A percentile compares a stretch with the other conserved stretches of the same genome.
phyloP scores from a whole-genome alignment of 2,888 invertebrate species.

The Hoplodrina ambigua region DNA sequence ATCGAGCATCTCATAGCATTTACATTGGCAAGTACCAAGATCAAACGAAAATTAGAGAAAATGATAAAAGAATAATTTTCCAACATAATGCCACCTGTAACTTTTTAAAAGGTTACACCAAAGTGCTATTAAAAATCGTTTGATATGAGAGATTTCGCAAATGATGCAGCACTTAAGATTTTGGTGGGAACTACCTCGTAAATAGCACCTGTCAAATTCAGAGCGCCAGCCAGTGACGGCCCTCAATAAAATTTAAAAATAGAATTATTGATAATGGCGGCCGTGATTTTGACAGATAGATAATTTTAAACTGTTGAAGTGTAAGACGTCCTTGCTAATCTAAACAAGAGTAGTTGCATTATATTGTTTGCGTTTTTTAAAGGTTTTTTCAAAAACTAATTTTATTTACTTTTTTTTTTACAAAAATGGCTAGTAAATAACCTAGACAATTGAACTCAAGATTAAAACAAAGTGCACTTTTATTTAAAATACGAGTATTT shows the following conservation, averaged over 20 bases:
- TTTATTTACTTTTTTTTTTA: slow-evolving; percentile 29
- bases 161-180: slow-evolving; percentile 36
- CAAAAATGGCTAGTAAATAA: slow-evolving; percentile 32
- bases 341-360: slow-evolving; percentile 25
- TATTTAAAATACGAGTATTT: slow-evolving; percentile 20
- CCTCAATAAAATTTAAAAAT: slow-evolving; percentile 50
- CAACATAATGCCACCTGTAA: slow-evolving; percentile 14
- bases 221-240: slow-evolving; percentile 41
- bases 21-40: slow-evolving; percentile 4
- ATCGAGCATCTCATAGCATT: neutral
- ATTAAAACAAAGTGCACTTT: slow-evolving; percentile 43
- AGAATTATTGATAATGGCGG: slow-evolving; percentile 47
- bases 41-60: slow-evolving; percentile 19
- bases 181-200: slow-evolving; percentile 47
- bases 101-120: slow-evolving; percentile 8
- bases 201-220: slow-evolving; percentile 49
- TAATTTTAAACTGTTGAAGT: slow-evolving; percentile 55
- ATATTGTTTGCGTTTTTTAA: slow-evolving; percentile 17
- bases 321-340: slow-evolving; percentile 18
- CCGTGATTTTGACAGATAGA: slow-evolving; percentile 56
- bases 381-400: too few species aligned
- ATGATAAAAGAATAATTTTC: neutral
- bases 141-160: slow-evolving; percentile 43
- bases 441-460: slow-evolving; percentile 21
- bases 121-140: slow-evolving; percentile 35